Base-by-base conservation (phyloP, 2,113 vertebrate species). In the Lagopus leucura region DNA sequence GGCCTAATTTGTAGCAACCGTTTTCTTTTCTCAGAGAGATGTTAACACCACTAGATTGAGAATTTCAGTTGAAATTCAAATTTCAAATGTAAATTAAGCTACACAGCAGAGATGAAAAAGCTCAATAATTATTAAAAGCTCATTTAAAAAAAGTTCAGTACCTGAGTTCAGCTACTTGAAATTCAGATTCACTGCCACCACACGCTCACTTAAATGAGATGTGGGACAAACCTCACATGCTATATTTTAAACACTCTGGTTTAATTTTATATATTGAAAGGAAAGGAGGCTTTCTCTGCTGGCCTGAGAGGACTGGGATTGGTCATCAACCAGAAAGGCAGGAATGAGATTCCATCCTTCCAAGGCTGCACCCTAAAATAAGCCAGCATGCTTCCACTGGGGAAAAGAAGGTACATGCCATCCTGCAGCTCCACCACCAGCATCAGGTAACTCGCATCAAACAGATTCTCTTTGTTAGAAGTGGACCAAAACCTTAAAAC, bases 91-190 rank as follows among this genome's bases (percentile, higher is more conserved):
- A 88, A 90, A 93, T 94, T n/a, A 77, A 58, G 71, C 60, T 58
- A 64, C 38, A 34, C 0, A 42, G 71, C 75, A 73, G 80, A 88
- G 84, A 85, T 67, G 22, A 61, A 78, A 69, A 77, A 70, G 52
- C 66, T 86, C 84, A 74, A n/a, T 67, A 90, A 81, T 74, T 88
- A 82, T 82, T 92, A 83, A 82, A 86, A 92, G 77, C 90, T 89
- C 75, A 28, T 70, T 67, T 88, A 34, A 81, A 48, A 64, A 73
- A 50, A 69, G 66, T 3, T 38, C 67, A 45, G 22, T 85, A 86
- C 82, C 83, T 50, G 80, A 66, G 67, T 57, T 60, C 30, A 82
- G 43, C 71, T 52, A 42, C 38, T 75, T 67, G 83, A n/a, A 55
- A 88, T 74, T 76, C 9, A 92, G 83, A 75, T 79, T 18, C 25